A percentile compares a stretch with the other conserved stretches of the same genome.
Conservation (phyloP, 2,113 vertebrate genomes). For the Myiozetetes cayanensis region DNA sequence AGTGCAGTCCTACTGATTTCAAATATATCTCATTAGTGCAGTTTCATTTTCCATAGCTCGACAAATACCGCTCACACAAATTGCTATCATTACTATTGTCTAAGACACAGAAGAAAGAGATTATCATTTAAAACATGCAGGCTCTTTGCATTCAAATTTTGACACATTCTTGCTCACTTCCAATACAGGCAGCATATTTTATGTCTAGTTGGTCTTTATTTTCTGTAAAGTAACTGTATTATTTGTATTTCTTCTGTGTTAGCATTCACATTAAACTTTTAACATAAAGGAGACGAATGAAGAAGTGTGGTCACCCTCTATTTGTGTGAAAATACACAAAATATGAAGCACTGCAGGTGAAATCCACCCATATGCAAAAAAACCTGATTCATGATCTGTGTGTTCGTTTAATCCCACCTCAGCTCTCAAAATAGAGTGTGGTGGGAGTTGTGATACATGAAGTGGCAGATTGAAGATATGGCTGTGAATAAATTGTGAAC, state of each 20-base stretch:
- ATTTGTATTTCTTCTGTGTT: neutral
- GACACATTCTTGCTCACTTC: neutral
- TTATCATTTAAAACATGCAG: neutral
- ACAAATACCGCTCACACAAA: neutral
- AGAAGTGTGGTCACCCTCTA: neutral
- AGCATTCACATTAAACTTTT: neutral
- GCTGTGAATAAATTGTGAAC: constrained; percentile 55
- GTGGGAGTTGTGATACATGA: constrained; percentile 57
- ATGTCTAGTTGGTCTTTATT: neutral
- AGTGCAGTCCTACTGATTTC: neutral
- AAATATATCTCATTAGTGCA: neutral
- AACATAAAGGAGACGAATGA: neutral
- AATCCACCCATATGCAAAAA: constrained; percentile 20
- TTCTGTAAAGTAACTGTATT: neutral
- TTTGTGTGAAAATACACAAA: neutral
- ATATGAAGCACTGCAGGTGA: constrained; percentile 28
- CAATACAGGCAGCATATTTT: neutral
- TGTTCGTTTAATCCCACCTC: constrained; percentile 51
- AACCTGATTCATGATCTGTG: constrained; percentile 50
- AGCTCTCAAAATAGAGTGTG: constrained; percentile 22
- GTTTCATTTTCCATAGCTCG: neutral
- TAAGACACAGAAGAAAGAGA: neutral
- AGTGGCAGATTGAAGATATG: constrained; percentile 56
- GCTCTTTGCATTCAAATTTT: neutral
- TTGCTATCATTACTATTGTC: neutral